Percentiles rank a stretch among this genome's conserved stretches.
phyloP scores from a whole-genome alignment of 1,140 invertebrate species.

The Trichoplusia ni region DNA sequence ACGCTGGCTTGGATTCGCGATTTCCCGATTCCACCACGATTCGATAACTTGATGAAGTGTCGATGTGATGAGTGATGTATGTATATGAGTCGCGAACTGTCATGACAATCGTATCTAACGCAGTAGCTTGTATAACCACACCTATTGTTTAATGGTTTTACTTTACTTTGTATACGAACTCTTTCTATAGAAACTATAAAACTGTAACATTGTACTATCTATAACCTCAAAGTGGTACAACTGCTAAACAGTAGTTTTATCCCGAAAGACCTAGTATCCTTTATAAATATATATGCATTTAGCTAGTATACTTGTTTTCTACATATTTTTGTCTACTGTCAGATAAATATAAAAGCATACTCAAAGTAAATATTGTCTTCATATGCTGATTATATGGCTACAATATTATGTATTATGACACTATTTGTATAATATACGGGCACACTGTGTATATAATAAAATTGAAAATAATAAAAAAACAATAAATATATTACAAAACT shows the following conservation, averaged over 20 bases:
- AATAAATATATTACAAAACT: slow-evolving; percentile 59
- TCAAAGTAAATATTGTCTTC: slow-evolving; percentile 66
- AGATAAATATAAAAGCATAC: slow-evolving; percentile 75
- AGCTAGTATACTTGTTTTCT: slow-evolving; percentile 62
- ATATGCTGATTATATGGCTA: slow-evolving; percentile 73
- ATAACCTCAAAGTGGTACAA: slow-evolving; percentile 18
- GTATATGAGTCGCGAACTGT: slow-evolving; percentile 23
- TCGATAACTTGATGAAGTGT: slow-evolving; percentile 14
- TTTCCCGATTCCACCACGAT: not conserved
- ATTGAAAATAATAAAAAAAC: slow-evolving; percentile 42
- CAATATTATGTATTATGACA: slow-evolving; percentile 66
- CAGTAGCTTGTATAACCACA: slow-evolving; percentile 9
- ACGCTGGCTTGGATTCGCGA: slow-evolving; percentile 28
- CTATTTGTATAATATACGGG: slow-evolving; percentile 67
- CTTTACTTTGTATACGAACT: slow-evolving; percentile 1
- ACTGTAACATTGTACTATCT: not conserved
- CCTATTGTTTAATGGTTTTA: slow-evolving; percentile 16
- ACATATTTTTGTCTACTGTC: slow-evolving; percentile 65
- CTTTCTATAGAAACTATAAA: slow-evolving; percentile 8
- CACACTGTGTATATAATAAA: slow-evolving; percentile 68
- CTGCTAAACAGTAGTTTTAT: slow-evolving; percentile 12
- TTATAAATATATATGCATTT: slow-evolving; percentile 47
- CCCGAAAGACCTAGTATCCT: slow-evolving; percentile 25
- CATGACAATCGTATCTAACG: slow-evolving; percentile 7
- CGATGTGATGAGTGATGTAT: slow-evolving; percentile 29